These are phyloP conservation scores for Harpalus rubripes DNA, from an alignment of 2,888 invertebrate species.

Conservation along the genomic window DNA sequence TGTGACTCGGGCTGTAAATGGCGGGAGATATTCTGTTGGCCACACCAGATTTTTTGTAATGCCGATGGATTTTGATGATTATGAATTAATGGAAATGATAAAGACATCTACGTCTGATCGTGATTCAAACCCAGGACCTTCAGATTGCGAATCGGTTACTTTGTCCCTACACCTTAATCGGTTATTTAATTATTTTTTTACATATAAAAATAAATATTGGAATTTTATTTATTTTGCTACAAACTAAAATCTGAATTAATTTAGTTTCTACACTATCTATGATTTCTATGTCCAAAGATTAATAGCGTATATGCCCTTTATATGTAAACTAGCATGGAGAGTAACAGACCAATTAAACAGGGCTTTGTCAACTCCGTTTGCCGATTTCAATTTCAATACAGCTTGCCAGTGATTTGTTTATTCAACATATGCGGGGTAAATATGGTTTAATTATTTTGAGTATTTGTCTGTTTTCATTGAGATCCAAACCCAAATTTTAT, in stretches of 20 bases:
- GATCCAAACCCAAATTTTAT: slow-evolving; percentile 16
- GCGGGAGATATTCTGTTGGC: too few species aligned
- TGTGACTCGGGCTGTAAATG: too few species aligned
- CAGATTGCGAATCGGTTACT: too few species aligned
- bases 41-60: too few species aligned
- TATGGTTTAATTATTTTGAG: slow-evolving; percentile 44
- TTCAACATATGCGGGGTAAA: slow-evolving; percentile 32
- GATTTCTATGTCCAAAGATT: background rate
- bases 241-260: background rate
- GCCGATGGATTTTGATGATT: too few species aligned
- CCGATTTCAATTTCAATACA: background rate
- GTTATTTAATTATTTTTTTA: too few species aligned
- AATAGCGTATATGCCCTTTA: background rate
- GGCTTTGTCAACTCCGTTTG: slow-evolving; percentile 6
- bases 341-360: background rate
- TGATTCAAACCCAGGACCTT: too few species aligned
- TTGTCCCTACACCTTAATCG: too few species aligned
- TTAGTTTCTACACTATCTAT: background rate
- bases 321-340: background rate
- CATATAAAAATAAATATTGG: too few species aligned
- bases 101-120: too few species aligned
- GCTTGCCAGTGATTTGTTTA: slow-evolving; percentile 18
- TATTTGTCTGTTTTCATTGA: slow-evolving; percentile 42
- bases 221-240: too few species aligned
- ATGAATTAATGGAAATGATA: too few species aligned